Base-by-base conservation (phyloP, 2,797 vertebrate species). In the Myotis vivesi region DNA sequence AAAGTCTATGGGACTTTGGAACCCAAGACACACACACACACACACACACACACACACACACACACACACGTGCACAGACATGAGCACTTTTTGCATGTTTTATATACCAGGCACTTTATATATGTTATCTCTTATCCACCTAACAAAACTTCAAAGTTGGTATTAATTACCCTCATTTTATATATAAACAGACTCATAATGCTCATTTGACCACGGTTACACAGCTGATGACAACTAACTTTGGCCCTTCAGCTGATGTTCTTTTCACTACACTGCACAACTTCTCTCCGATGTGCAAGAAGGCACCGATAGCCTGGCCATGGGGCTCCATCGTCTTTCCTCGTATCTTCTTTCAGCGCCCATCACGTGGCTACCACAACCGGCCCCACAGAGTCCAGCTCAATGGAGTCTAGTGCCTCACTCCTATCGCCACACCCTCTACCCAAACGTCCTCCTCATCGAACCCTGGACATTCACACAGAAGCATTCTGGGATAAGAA, bases 1-100 rank as follows among this genome's bases (percentile, higher is more conserved):
- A 71, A 93, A 77, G 17, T 10, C 59, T 44, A 10, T 44, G 9
- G 41, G 41, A 44, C 41, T 90, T 87, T 46, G 46, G n/a, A 92
- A 69, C 8, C 17, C 25, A 85, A 41, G 8, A 76, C 28, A 28
- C 1, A 73, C 46, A 87, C 75, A 28, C 1, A 73, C 46, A 87
- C 75, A 59, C 8, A 57, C 30, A 83, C 7, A 36, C 13, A 83
- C 8, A 41, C 9, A 23, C 20, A 73, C 7, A 49, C 15, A 46
- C 5, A 38, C 13, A 68, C 8, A 28, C n/a, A 51, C 3, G 6
- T 30, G 23, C 6, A 22, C 25, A 69, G 17, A 77, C 11, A 12
- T 13, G 15, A 68, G 11, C 38, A 72, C 8, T 89, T 85, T 79
- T 84, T 64, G 22, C 19, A 49, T 5, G 2, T 51, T 12, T 36